These are phyloP conservation scores for Dunckerocampus dactyliophorus DNA, from an alignment of 2,113 vertebrate species.

Conservation along the genomic window DNA sequence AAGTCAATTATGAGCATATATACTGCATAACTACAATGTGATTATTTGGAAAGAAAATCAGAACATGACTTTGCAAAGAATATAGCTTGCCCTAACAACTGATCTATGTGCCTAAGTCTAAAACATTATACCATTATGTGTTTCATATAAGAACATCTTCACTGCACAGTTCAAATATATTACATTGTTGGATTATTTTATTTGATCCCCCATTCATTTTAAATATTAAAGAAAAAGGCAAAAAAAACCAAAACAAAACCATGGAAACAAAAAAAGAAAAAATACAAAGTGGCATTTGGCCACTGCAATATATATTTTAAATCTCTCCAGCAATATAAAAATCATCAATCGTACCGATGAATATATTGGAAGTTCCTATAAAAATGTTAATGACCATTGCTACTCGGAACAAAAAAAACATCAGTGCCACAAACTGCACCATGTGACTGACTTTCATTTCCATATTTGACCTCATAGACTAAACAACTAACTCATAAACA, in stretches of 20 bases:
- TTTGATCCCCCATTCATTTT: slow-evolving; percentile 70
- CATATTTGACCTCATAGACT: slow-evolving; percentile 66
- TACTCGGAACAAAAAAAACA: slow-evolving; percentile 60
- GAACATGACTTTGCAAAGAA: slow-evolving; percentile 89
- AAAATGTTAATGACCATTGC: slow-evolving; percentile 81
- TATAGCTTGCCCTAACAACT: slow-evolving; percentile 86
- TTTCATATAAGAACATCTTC: slow-evolving; percentile 91
- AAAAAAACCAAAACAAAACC: slow-evolving; percentile 70
- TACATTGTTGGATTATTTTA: slow-evolving; percentile 83
- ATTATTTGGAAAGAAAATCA: slow-evolving; percentile 91
- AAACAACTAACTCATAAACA: slow-evolving; percentile 80
- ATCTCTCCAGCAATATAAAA: slow-evolving; percentile 90
- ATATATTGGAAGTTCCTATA: slow-evolving; percentile 89
- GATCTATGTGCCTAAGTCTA: slow-evolving; percentile 89
- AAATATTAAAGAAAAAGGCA: slow-evolving; percentile 74
- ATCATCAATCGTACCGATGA: slow-evolving; percentile 91
- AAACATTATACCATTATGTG: slow-evolving; percentile 86
- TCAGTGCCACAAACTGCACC: slow-evolving; percentile 17
- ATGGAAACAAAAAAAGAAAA: slow-evolving; percentile 77
- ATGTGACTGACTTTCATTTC: neutral
- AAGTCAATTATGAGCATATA: slow-evolving; percentile 76
- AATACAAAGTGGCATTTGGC: slow-evolving; percentile 85
- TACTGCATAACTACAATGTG: slow-evolving; percentile 79
- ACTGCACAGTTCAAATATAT: slow-evolving; percentile 92
- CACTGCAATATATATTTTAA: slow-evolving; percentile 79